Evolutionary conservation across 2,113 vertebrate genomes (phyloP).

Genomic region (Varanus komodoensis): DNA sequence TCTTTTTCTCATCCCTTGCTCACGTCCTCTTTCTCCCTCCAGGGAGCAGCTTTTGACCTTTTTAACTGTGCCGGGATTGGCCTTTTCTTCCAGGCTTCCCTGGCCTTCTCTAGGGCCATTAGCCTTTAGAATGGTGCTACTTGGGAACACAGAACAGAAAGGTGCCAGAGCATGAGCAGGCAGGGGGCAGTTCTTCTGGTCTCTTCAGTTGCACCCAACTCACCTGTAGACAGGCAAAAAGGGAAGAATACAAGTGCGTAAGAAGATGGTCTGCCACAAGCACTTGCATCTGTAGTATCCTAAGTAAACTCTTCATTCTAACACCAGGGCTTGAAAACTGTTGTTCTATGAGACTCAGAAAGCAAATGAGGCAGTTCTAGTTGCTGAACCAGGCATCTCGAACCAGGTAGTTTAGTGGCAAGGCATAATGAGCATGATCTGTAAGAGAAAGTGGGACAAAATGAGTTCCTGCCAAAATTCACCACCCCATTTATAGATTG

Average conservation of each 20-base stretch:
- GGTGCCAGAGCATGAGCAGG: background rate
- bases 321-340: background rate
- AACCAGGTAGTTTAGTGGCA: background rate
- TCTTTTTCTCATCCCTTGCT: conserved; percentile 21
- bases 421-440: background rate
- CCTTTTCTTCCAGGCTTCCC: conserved; percentile 18
- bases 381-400: background rate
- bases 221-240: background rate
- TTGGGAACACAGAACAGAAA: background rate
- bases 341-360: background rate
- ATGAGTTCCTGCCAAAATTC: background rate
- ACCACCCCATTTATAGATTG: too few species aligned
- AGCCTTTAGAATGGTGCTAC: conserved; percentile 22
- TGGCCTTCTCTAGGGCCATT: conserved; percentile 24
- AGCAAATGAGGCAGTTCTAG: background rate
- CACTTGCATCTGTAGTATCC: background rate
- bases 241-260: background rate
- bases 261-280: background rate
- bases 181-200: background rate
- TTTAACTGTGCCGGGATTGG: conserved; percentile 6
- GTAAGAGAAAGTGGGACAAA: background rate
- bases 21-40: background rate
- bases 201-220: background rate
- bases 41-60: conserved; percentile 38
- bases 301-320: background rate